Evolutionary conservation across 2,797 vertebrate genomes (phyloP).

Genomic region (Poecilia gillii): DNA sequence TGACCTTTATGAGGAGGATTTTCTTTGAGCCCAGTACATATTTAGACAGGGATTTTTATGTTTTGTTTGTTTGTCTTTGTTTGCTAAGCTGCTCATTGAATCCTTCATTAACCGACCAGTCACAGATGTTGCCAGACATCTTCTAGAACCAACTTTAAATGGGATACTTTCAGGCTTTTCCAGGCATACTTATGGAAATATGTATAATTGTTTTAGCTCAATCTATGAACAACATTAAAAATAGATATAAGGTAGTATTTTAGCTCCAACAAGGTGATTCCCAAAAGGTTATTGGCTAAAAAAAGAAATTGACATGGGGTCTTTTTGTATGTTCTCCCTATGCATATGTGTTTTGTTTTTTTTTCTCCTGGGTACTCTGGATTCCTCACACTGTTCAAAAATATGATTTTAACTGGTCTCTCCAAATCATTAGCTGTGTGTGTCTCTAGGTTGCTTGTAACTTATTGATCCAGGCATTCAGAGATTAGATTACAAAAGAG

Average conservation of each 20-base stretch:
- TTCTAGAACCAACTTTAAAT: neutral
- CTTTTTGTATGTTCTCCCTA: neutral
- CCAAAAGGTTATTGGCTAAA: neutral
- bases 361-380: neutral
- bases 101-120: neutral
- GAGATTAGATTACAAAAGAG: neutral
- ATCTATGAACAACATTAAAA: neutral
- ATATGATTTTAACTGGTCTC: neutral
- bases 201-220: neutral
- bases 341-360: neutral
- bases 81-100: neutral
- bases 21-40: neutral
- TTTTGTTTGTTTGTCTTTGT: neutral
- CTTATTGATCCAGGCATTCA: neutral
- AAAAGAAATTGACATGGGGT: neutral
- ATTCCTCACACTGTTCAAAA: neutral
- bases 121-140: neutral
- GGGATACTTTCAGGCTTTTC: neutral
- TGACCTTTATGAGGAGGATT: neutral
- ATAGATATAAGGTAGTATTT: neutral
- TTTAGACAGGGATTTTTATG: neutral
- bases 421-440: neutral
- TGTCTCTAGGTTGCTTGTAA: neutral
- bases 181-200: neutral
- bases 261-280: neutral